Base-by-base conservation (phyloP, 2,888 invertebrate species). In the Alcis repandata region DNA sequence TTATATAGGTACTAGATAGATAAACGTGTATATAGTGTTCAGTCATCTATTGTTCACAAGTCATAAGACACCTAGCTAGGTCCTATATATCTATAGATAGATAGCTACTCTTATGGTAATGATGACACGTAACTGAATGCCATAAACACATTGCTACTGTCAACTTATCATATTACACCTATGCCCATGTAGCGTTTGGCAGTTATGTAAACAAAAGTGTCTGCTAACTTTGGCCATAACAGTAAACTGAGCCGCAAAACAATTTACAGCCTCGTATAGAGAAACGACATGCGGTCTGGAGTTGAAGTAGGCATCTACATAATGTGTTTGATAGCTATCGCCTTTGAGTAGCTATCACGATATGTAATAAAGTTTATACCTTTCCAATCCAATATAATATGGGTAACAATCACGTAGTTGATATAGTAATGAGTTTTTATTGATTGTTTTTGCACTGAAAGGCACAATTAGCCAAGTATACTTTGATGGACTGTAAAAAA, bases 251-350 rank as follows among this genome's bases (percentile, higher is more conserved):
- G 62, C 43, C 41, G 56, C 33, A 62, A 49, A 56, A 62, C 49
- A 48, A 57, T 49, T 56, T 20, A 38, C 20, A 48, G 40, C 27
- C 15, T 22, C 38, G 61, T 61, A 52, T 62, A 61, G 63, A 64
- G 40, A 32, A 17, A 27, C 36, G 45, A 36, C 41, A 59, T 10
- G 8, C 11, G 8, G 13, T 8, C 17, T 40, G 59, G 52, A n/a
- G 32, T 15, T 20, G 38, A 27, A 59, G 27, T 11, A 13, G 15
- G 1, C n/a, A 51, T 10, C n/a, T 43, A 11, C 27, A 43, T 54
- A 53, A 53, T 41, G 27, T 15, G 22, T 22, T 41, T 15, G 2
- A 13, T 17, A 49, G 51, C 33, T 59, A 51, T 51, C 19, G 15
- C 40, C 41, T 27, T 56, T 19, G 6, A 27, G 27, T 27, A 27